Evolutionary conservation across 2,113 vertebrate genomes (phyloP), one percentile per base, ranked within the genome.

Genomic region (Anhinga anhinga): DNA sequence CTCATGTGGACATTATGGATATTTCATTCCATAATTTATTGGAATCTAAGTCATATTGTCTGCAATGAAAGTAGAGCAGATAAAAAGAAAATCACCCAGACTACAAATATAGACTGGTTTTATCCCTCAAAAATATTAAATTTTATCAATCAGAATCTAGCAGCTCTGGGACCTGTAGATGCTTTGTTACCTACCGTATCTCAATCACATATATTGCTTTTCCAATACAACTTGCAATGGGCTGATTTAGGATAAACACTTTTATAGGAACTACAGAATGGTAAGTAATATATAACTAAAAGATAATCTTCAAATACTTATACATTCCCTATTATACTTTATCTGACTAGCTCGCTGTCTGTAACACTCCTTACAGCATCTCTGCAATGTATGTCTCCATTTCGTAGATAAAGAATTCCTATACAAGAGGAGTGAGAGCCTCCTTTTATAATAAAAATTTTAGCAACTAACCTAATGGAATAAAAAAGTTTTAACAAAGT

Each of bases 121-220:
- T 94, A 67, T 82, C 83, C 80, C 74, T 97, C 93, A 93, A 90
- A 97, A 97, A 96, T 97, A 98, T 95, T 97, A 97, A 85, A 95
- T 94, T 95, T 98, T 97, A 97, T 97, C 97, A 88, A 86, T 96
- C 93, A 96, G 89, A 92, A 93, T 93, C 96, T 94, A 90, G 77
- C 76, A 95, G 93, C 89, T 93, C 62, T 38, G 16, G 81, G 93
- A 81, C 58, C 76, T 76, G 86, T n/a, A 81, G 50, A 3, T 87
- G 71, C 65, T 98, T 93, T 96, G 91, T 94, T 85, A 91, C 87
- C 86, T 93, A 86, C 86, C 88, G 17, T 95, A 96, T 86, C 92
- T 98, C 97, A 92, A 78, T 95, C 96, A 90, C 25, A 69, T 38
- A 65, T 87, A 97, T 83, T 97, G 91, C 96, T 96, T 97, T 98